A percentile compares a stretch with the other conserved stretches of the same genome.
Conservation (phyloP, 2,113 vertebrate genomes). For the Panthera leo region DNA sequence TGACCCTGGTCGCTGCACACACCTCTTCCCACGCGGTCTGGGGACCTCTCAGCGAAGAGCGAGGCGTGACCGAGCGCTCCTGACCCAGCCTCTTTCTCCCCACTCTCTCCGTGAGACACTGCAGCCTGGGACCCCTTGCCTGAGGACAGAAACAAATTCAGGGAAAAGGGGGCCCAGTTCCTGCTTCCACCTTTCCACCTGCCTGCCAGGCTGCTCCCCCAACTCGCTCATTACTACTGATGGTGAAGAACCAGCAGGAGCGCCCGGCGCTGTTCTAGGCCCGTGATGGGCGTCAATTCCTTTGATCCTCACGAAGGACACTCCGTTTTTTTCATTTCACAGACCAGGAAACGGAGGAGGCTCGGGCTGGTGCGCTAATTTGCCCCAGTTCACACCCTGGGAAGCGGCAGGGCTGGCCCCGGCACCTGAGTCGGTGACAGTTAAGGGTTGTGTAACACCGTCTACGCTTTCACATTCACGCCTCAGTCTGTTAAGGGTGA, state of each 20-base stretch:
- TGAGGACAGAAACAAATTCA: neutral
- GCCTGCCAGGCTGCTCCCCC: neutral
- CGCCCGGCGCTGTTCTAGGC: rapidly evolving
- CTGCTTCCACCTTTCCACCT: rapidly evolving
- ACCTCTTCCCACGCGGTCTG: neutral
- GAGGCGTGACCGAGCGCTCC: rapidly evolving
- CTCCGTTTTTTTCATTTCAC: neutral
- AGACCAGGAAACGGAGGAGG: neutral
- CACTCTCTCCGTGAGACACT: neutral
- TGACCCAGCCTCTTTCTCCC: neutral
- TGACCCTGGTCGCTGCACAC: neutral
- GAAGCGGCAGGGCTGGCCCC: neutral
- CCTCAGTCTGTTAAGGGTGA: no score
- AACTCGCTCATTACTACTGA: rapidly evolving
- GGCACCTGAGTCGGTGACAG: rapidly evolving
- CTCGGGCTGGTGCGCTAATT: rapidly evolving
- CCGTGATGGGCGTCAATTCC: rapidly evolving
- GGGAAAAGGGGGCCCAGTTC: neutral
- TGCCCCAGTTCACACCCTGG: neutral
- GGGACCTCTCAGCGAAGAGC: neutral
- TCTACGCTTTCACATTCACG: no score
- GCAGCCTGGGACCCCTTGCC: neutral
- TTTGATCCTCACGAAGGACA: neutral
- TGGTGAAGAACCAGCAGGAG: neutral
- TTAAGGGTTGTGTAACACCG: rapidly evolving